Evolutionary conservation across 1,140 invertebrate genomes (phyloP), one percentile per base, ranked within the genome.

Genomic region (Saxidomus purpurata): DNA sequence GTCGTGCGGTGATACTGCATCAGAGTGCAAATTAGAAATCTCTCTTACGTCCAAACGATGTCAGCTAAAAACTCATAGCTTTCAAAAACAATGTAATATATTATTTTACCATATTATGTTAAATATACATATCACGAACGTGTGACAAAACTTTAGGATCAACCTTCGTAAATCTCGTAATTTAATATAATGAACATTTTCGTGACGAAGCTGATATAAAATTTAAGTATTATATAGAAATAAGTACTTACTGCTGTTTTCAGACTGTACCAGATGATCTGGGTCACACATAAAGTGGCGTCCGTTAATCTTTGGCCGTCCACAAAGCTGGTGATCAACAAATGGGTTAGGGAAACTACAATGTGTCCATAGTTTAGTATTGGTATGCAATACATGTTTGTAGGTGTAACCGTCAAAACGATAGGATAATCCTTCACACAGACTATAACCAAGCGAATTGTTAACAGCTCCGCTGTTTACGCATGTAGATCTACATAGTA

Each of bases 221-320:
- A 25, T 17, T 34, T n/a, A 34, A 19, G n/a, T 34, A 31, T 59
- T 15, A 34, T 22, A 59, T 28, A 0, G 2, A 13, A 28, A 81
- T 59, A 1, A 31, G 34, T 25, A 43, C 59, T 28, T 84, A 84
- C 81, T 59, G 0, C 3, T 22, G 6, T 25, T 38, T 9, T 61
- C 31, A 36, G 34, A 59, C 8, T 47, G 9, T 25, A 90, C 19
- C 9, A 90, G 28, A 17, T 67, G 40, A 47, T 90, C 89, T 31
- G 89, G 89, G n/a, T 90, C 89, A 77, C 89, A 90, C 52, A 90
- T 36, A 59, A 59, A 88, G 36, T 52, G 40, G 22, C 52, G 11
- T 40, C 59, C 71, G 40, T 82, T 59, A 28, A 36, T 82, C 25
- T 87, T 28, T n/a, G 84, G 47, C 28, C 85, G 40, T 22, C 85